Conservation (phyloP, 2,888 invertebrate species). For the Pandemis corylana region DNA sequence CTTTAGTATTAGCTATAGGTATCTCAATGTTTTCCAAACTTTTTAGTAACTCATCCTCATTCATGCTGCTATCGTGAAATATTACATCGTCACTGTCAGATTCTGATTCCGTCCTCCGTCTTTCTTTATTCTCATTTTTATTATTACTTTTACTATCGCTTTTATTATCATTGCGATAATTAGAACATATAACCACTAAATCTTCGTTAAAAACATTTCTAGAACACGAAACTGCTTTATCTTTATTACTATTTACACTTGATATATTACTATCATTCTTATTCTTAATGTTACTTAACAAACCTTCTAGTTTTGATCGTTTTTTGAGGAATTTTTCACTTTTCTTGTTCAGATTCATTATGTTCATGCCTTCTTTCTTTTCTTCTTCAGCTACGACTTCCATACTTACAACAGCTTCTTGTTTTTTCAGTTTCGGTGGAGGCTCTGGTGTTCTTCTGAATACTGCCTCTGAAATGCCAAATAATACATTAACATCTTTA, state of each 20-base stretch:
- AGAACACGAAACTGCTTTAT: neutral
- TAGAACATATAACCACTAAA: constrained; percentile 22
- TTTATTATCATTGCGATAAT: neutral
- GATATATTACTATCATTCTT: constrained; percentile 43
- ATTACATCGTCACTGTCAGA: constrained; percentile 51
- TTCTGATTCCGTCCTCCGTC: constrained; percentile 44
- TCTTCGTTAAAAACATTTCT: constrained; percentile 17
- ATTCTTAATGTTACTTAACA: constrained; percentile 60
- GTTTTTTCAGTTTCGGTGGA: constrained; percentile 6
- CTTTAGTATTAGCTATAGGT: constrained; percentile 51
- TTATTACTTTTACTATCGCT: neutral
- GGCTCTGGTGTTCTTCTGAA: constrained; percentile 41
- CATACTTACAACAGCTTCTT: constrained; percentile 1
- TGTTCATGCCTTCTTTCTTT: constrained; percentile 27
- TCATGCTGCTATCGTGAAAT: constrained; percentile 53
- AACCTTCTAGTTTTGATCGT: constrained; percentile 63
- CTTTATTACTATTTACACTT: constrained; percentile 13
- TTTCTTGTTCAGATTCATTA: constrained; percentile 46
- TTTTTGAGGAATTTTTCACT: constrained; percentile 59
- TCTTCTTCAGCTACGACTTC: constrained; percentile 3
- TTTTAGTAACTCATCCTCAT: constrained; percentile 59
- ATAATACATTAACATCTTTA: neutral
- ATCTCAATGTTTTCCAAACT: constrained; percentile 66
- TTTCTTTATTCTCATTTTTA: constrained; percentile 3
- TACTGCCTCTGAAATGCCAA: constrained; percentile 55